Evolutionary conservation across 2,113 vertebrate genomes (phyloP), one percentile per base, ranked within the genome.

Genomic region (Nanorana parkeri): DNA sequence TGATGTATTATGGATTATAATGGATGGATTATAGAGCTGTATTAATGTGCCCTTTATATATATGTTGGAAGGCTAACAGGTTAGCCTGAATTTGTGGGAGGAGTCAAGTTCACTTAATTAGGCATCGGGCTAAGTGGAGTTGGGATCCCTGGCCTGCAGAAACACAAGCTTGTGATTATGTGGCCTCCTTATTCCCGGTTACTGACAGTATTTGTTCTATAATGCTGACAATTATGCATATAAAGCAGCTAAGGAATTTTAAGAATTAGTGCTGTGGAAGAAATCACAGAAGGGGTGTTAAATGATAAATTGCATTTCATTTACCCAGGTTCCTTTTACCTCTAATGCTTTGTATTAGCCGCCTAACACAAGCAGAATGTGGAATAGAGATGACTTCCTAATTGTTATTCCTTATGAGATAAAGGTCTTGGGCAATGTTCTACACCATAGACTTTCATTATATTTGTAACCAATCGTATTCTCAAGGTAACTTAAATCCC

Each of bases 401-500:
- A 81, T 81, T 82, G 69, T 66, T 32, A 41, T 65, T 82, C 69
- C 23, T 55, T 24, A 19, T 23, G 13, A 26, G 72, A 73, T 23
- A 47, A 52, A 82, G 80, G 24, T 64, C 26, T 82, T 66, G 69
- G 73, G 71, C 26, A 82, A 47, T 47, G 58, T 82, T 75, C 69
- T 75, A 20, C 26, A 17, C 24, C 28, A 74, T 74, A 74, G 55
- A 66, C 20, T 26, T 81, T 66, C 80, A 66, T 74, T 67, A 71
- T 41, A n/a, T 75, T 74, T 74, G 71, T 66, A 66, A 81, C 60
- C 79, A 81, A 81, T 81, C 23, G 65, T 73, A 58, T 82, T 65
- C 51, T 58, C 47, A 55, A 66, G 68, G 47, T 81, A 32, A 81
- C 24, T 5, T n/a, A 61, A 65, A 10, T 19, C 24, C 17, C 68